Evolutionary conservation across 35 echinoderm and acorn worm species (phyloP).

Genomic region (Ophiothrix spiculata): DNA sequence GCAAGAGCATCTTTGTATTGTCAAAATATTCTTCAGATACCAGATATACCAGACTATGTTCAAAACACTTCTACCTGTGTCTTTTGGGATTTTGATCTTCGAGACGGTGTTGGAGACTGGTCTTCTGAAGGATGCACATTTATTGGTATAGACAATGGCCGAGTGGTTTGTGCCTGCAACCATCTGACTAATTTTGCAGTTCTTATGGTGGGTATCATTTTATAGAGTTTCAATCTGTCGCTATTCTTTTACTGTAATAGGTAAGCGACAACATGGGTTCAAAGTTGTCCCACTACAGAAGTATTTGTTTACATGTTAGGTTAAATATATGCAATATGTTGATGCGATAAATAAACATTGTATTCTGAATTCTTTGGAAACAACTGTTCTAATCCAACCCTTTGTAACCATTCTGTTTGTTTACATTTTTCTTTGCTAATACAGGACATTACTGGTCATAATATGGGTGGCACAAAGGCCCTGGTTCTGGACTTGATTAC

Average conservation of each 20-base stretch:
- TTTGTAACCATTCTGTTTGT: too few species aligned
- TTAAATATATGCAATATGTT: too few species aligned
- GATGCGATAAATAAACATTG: too few species aligned
- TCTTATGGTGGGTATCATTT: conserved; percentile 58
- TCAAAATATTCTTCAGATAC: background rate
- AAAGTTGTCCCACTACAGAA: too few species aligned
- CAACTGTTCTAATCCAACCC: too few species aligned
- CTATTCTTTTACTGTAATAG: too few species aligned
- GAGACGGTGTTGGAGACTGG: conserved; percentile 87
- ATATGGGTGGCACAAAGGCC: background rate
- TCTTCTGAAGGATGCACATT: conserved; percentile 62
- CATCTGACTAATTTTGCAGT: conserved; percentile 95
- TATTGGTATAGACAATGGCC: conserved; percentile 11
- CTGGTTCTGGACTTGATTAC: conserved; percentile 49
- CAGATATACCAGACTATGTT: background rate
- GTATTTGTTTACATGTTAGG: too few species aligned
- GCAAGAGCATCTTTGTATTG: background rate
- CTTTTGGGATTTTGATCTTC: conserved; percentile 81
- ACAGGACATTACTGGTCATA: conserved; percentile 38
- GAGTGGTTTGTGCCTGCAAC: conserved; percentile 63
- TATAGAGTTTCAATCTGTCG: too few species aligned
- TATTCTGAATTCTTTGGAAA: too few species aligned
- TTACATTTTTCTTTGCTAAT: conserved; percentile 1
- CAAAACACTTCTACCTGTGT: conserved; percentile 42
- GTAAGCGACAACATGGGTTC: too few species aligned